Evolutionary conservation across 2,888 invertebrate genomes (phyloP).

Genomic region (Dasypogon diadema): DNA sequence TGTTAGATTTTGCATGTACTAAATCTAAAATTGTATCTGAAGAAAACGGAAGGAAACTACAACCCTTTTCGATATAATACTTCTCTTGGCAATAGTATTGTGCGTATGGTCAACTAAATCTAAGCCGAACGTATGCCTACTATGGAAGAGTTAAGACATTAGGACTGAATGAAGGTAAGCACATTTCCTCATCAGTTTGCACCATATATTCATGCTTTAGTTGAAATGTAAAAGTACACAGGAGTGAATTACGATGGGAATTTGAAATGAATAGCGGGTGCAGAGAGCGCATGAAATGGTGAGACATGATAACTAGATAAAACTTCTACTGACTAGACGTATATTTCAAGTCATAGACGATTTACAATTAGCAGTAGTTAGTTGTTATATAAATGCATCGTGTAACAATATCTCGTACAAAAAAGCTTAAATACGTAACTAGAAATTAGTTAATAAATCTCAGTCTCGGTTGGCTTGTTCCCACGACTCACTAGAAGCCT

Average conservation of each 20-base stretch:
- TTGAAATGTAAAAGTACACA: neutral
- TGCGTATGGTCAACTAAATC: too few species aligned
- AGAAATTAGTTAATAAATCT: conserved; percentile 52
- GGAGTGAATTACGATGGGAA: conserved; percentile 13
- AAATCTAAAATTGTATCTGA: too few species aligned
- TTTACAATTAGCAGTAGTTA: conserved; percentile 13
- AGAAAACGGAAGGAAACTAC: too few species aligned
- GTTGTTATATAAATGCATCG: conserved; percentile 48
- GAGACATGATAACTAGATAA: conserved; percentile 25
- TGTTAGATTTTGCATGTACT: too few species aligned
- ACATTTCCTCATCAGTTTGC: too few species aligned
- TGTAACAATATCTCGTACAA: conserved; percentile 33
- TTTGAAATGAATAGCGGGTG: neutral
- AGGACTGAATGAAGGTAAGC: too few species aligned
- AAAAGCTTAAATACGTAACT: conserved; percentile 18
- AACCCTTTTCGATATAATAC: too few species aligned
- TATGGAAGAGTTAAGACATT: too few species aligned
- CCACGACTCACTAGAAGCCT: conserved; percentile 56
- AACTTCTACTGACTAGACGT: conserved; percentile 43
- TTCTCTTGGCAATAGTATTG: too few species aligned
- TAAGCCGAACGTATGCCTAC: too few species aligned
- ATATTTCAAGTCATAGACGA: conserved; percentile 36
- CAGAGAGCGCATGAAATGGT: conserved; percentile 8
- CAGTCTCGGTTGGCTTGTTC: conserved; percentile 54
- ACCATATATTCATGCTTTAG: conserved; percentile 16